These are phyloP conservation scores for Xyliphius kryptos DNA, from an alignment of 2,113 vertebrate species.

Conservation along the genomic window DNA sequence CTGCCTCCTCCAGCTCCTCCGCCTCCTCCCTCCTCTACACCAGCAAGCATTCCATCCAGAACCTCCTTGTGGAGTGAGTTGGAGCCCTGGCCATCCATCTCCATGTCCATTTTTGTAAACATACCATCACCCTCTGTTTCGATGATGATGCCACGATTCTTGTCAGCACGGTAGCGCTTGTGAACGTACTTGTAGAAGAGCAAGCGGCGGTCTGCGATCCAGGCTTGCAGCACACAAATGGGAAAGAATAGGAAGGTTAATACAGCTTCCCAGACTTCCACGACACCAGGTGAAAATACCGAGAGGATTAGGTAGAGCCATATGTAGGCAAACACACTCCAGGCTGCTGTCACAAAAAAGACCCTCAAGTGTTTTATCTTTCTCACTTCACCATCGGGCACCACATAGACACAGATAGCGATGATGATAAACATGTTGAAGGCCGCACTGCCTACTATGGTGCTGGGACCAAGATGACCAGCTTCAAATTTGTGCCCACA, in stretches of 20 bases:
- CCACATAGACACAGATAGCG: constrained; percentile 72
- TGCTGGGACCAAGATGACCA: constrained; percentile 72
- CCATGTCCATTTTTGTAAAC: constrained; percentile 71
- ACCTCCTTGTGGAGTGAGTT: constrained; percentile 68
- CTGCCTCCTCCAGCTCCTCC: constrained; percentile 41
- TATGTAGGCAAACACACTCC: too few species aligned
- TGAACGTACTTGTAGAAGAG: constrained; percentile 76
- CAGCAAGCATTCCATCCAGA: constrained; percentile 65
- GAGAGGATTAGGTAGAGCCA: constrained; percentile 79
- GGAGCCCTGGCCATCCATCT: constrained; percentile 68
- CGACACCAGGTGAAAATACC: constrained; percentile 68
- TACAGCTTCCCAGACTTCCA: constrained; percentile 76
- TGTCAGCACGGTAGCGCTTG: constrained; percentile 73
- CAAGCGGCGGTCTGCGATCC: constrained; percentile 74
- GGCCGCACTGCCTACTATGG: constrained; percentile 77
- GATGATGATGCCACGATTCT: constrained; percentile 70
- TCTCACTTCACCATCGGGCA: constrained; percentile 71
- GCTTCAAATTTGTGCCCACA: constrained; percentile 72
- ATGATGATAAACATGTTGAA: constrained; percentile 85
- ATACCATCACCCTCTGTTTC: constrained; percentile 71
- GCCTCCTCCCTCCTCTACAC: constrained; percentile 60
- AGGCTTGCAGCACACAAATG: constrained; percentile 73
- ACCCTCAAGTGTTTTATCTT: constrained; percentile 75
- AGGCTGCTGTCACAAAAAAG: too few species aligned
- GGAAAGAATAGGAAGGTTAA: constrained; percentile 79